A percentile compares a stretch with the other conserved stretches of the same genome.
phyloP scores from a whole-genome alignment of 1,140 invertebrate genomes.

The Achatina immaculata region DNA sequence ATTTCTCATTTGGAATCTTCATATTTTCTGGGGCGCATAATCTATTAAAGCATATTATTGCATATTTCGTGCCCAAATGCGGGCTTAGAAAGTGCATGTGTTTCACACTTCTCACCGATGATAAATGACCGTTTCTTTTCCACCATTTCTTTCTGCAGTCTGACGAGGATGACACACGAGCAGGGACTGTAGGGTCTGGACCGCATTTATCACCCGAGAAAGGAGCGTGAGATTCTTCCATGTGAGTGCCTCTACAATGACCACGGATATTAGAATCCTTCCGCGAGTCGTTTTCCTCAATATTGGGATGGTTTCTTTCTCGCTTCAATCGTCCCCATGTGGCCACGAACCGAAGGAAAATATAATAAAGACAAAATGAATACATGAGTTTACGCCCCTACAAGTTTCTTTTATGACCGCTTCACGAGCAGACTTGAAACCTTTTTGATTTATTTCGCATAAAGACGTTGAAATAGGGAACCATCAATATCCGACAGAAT shows the following conservation, averaged over 20 bases:
- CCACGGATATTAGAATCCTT: constrained; percentile 31
- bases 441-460: constrained; percentile 28
- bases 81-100: constrained; percentile 8
- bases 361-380: constrained; percentile 40
- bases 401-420: constrained; percentile 27
- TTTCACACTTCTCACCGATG: constrained; percentile 2
- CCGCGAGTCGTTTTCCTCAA: constrained; percentile 36
- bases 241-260: constrained; percentile 20
- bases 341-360: constrained; percentile 32
- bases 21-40: background rate
- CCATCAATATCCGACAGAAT: constrained; percentile 20
- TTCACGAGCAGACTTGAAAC: constrained; percentile 19
- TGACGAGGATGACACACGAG: constrained; percentile 20
- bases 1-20: background rate
- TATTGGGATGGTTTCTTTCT: constrained; percentile 32
- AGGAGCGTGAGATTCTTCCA: constrained; percentile 33
- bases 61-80: background rate
- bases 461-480: constrained; percentile 24
- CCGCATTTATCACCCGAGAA: constrained; percentile 19
- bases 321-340: constrained; percentile 22
- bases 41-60: constrained; percentile 10
- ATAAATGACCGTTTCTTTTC: background rate
- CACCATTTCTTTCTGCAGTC: background rate
- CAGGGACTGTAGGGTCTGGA: constrained; percentile 11
- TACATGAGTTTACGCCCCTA: constrained; percentile 32